A percentile compares a stretch with the other conserved stretches of the same genome.
Evolutionary conservation across 1,140 invertebrate genomes (phyloP).

Genomic region (Diuraphis noxia): DNA sequence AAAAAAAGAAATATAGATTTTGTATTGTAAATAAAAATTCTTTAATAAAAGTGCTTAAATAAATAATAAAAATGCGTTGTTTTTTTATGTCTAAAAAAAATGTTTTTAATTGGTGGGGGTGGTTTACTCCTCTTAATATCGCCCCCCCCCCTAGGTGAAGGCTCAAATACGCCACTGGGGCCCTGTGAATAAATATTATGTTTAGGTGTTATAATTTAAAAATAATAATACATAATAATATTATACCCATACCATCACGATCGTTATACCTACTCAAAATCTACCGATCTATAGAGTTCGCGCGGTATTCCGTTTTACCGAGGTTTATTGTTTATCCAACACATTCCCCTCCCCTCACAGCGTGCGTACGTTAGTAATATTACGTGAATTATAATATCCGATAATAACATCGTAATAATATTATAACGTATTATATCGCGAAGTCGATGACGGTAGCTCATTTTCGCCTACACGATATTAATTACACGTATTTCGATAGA

Average conservation of each 20-base stretch:
- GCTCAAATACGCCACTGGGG: too few relatives aligned
- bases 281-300: not conserved
- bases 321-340: not conserved
- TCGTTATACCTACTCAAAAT: not conserved
- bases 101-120: too few relatives aligned
- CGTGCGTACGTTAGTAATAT: not conserved
- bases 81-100: too few relatives aligned
- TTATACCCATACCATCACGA: too few relatives aligned
- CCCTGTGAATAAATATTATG: too few relatives aligned
- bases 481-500: conserved; percentile 21
- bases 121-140: too few relatives aligned
- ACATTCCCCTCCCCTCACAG: not conserved
- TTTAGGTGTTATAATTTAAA: not conserved
- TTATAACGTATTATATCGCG: not conserved
- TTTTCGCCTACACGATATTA: conserved; percentile 29
- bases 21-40: too few relatives aligned
- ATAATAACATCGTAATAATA: not conserved
- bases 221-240: not conserved
- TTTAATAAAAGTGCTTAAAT: too few relatives aligned
- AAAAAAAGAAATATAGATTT: too few relatives aligned
- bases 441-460: not conserved
- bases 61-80: too few relatives aligned
- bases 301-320: not conserved
- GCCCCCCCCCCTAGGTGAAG: too few relatives aligned
- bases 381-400: not conserved